Conservation (phyloP, 2,797 vertebrate genomes). For the Hydrophis major region DNA sequence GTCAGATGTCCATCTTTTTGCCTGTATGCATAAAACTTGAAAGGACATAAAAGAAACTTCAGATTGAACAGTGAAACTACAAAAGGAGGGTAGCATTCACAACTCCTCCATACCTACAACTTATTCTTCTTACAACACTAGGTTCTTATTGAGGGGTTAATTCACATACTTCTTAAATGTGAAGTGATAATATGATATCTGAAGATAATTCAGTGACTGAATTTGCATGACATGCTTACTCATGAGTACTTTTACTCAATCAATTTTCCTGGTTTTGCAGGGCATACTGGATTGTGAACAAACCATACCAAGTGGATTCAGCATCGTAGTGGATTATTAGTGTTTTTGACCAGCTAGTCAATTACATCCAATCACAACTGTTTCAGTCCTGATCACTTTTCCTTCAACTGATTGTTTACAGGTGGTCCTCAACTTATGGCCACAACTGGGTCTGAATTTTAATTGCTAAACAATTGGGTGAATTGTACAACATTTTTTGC, state of each 20-base stretch:
- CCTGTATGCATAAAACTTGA: conserved; percentile 64
- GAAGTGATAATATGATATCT: neutral
- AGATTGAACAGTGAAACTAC: conserved; percentile 59
- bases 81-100: conserved; percentile 54
- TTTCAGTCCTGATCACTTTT: neutral
- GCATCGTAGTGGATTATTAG: neutral
- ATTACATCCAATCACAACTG: neutral
- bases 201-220: neutral
- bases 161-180: neutral
- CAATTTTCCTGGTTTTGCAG: neutral
- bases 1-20: conserved; percentile 74
- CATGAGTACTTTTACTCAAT: neutral
- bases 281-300: neutral
- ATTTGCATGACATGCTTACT: neutral
- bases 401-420: neutral
- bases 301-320: neutral
- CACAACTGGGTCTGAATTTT: neutral
- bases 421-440: neutral
- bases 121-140: neutral
- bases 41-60: conserved; percentile 66
- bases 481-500: neutral
- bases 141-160: conserved; percentile 26
- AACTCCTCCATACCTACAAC: conserved; percentile 52
- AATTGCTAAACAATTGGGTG: neutral
- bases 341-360: neutral